Evolutionary conservation across 64 coral and sea anemone genomes (phyloP).

Genomic region (Montipora cactus): DNA sequence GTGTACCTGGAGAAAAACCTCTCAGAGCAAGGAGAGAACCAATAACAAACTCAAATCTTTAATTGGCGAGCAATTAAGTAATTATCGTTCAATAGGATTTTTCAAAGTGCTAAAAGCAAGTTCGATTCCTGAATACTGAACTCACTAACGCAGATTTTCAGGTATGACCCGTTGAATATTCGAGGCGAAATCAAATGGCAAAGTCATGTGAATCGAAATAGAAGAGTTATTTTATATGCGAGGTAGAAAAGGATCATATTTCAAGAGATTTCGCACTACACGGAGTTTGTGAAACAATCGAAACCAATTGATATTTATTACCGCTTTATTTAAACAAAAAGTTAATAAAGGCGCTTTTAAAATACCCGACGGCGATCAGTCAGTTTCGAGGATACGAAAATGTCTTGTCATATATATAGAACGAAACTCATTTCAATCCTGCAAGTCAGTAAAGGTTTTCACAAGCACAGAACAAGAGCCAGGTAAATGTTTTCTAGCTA

Average conservation of each 20-base stretch:
- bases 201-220: neutral
- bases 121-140: neutral
- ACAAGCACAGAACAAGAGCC: too few species aligned
- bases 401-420: neutral
- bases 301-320: neutral
- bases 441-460: too few species aligned
- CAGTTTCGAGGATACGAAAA: constrained; percentile 22
- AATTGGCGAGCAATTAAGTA: neutral
- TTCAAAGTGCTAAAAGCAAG: neutral
- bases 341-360: constrained; percentile 8
- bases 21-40: too few species aligned
- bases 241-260: too few species aligned
- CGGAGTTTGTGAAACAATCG: neutral
- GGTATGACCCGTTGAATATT: neutral
- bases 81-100: neutral
- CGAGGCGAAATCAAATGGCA: neutral
- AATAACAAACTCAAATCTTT: too few species aligned
- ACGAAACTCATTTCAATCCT: neutral
- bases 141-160: too few species aligned
- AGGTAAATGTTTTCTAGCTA: too few species aligned
- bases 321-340: neutral
- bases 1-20: too few species aligned
- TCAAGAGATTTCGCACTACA: too few species aligned
- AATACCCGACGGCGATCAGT: neutral
- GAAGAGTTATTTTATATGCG: too few species aligned